Conservation (phyloP, 2,113 vertebrate species). For the Nothobranchius kuhntae region DNA sequence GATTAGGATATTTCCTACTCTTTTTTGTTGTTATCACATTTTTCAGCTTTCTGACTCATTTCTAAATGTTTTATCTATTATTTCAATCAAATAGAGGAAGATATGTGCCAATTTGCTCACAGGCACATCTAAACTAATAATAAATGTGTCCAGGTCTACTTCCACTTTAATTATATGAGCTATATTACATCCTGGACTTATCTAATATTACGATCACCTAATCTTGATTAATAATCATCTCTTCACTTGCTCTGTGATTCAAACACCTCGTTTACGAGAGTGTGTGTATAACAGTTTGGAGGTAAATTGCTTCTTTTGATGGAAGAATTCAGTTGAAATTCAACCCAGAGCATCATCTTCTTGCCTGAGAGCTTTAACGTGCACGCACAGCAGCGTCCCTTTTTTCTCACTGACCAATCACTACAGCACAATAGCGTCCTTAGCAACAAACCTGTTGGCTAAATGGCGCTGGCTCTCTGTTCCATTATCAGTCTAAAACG, state of each 20-base stretch:
- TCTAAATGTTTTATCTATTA: constrained; percentile 19
- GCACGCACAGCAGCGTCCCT: constrained; percentile 17
- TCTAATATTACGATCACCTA: constrained; percentile 60
- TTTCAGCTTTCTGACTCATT: constrained; percentile 37
- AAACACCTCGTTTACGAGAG: constrained; percentile 57
- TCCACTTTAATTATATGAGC: constrained; percentile 48
- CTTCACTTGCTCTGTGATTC: constrained; percentile 60
- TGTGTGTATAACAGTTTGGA: constrained; percentile 50
- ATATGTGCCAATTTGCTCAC: constrained; percentile 3
- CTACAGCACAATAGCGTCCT: constrained; percentile 17
- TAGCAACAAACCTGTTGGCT: constrained; percentile 58
- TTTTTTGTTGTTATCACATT: neutral
- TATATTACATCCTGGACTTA: constrained; percentile 63
- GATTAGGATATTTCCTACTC: constrained; percentile 7
- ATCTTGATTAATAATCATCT: constrained; percentile 75
- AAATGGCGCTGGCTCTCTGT: constrained; percentile 20
- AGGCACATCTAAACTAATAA: constrained; percentile 41
- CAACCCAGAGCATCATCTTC: constrained; percentile 38
- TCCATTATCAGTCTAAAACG: constrained; percentile 15
- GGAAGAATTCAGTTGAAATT: constrained; percentile 56
- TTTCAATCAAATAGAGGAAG: neutral
- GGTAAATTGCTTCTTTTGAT: constrained; percentile 67
- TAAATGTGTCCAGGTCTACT: constrained; percentile 39
- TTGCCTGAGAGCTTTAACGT: constrained; percentile 21
- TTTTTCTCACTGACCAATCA: constrained; percentile 20